Evolutionary conservation across 2,888 invertebrate species (phyloP), one percentile per base, ranked within the genome.

Genomic region (Andrena praecox): DNA sequence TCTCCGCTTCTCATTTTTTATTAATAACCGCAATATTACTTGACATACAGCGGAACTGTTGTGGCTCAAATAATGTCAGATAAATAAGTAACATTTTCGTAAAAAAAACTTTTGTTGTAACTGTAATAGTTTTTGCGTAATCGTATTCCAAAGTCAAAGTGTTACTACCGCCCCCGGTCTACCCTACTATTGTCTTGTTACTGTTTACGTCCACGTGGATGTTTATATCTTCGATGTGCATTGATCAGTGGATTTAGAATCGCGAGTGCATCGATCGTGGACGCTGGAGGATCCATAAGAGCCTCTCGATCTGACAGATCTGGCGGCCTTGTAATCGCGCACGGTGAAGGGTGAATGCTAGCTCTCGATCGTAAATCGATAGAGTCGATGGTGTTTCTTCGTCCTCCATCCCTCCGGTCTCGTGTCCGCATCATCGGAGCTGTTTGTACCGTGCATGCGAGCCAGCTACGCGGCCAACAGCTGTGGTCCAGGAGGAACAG

Each of bases 341-440:
- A 1, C n/a, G 24, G 0, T 12, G 4, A 33, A 85, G 85, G 88
- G 88, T 88, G 85, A 88, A 77, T 83, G 86, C 79, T 76, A 52
- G 64, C 67, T 50, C 31, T 50, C 35, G 85, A 78, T 87, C 89
- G 69, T 88, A 87, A 83, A 87, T 88, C 78, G 84, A 83, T 70
- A 20, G 68, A 62, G 74, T 16, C 66, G 56, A 24, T 54, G 71
- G 60, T 20, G 64, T 71, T 88, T 83, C 77, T 80, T 75, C 71
- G 35, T 8, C 24, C 52, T 16, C 20, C 29, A 27, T 16, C 42
- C 27, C 56, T 60, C 63, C 20, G 76, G 12, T 42, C 42, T 12
- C 4, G 42, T 52, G 27, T 59, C 20, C n/a, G 64, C 56, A 24
- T 4, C 12, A 42, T 31, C 50, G 62, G 33, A n/a, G 20, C 42